Base-by-base conservation (phyloP, 2,888 invertebrate species). In the Caenorhabditis sp. region DNA sequence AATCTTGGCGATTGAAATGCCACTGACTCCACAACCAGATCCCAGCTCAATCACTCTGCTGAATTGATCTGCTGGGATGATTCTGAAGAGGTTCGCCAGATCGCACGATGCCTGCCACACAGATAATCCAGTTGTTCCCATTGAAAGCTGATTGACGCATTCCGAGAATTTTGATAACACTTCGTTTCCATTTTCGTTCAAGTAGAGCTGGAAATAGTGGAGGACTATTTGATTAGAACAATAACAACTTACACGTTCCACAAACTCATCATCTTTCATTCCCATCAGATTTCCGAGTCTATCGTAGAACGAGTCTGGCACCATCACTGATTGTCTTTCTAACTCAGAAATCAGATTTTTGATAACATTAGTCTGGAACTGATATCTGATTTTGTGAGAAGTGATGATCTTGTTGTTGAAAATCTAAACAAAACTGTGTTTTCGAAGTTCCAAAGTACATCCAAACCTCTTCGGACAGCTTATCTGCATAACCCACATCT, bases 41-140 rank as follows among this genome's bases (percentile, higher is more conserved):
- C 89, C 89, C 8, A 89, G 70, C 70, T 89, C 89, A 0, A 89
- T 18, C 0, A 90, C 58, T n/a, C 50, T 20, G 11, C 74, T 67
- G 22, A 37, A 61, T 6, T 51, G 67, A 8, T 61, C 32, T 1
- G 85, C 44, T 13, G 78, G 65, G 13, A 85, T 44, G 9, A 77
- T 37, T n/a, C 68, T 53, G 22, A 82, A 64, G 1, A 86, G 61
- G 40, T 82, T 76, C 1, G 86, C 77, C 22, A 86, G 56, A 35
- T 86, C 84, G 60, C 82, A 82, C 4, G 86, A 81, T 9, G 86
- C 84, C 74, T 86, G 87, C 90, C 90, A 90, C 15, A 88, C 78
- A 3, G 88, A 85, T 9, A 90, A 64, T 9, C 90, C 90, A 1
- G 90, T 90, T 1, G 90, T 90, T n/a, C 90, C 90, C 56, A 85